Evolutionary conservation across 2,797 vertebrate genomes (phyloP), one percentile per base, ranked within the genome.

Genomic region (Tenualosa thibaudeaui): DNA sequence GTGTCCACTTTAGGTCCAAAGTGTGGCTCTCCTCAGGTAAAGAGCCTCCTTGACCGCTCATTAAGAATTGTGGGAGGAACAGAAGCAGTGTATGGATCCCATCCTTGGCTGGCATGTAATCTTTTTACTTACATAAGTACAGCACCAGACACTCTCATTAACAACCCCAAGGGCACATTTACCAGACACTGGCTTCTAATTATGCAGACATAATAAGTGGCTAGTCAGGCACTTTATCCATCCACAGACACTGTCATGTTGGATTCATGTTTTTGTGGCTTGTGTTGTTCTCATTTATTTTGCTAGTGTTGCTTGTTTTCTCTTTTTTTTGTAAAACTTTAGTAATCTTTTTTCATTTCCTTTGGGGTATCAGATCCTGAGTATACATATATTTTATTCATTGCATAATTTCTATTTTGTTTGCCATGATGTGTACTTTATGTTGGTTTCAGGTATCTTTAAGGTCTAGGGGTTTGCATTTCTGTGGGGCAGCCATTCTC

Each of bases 401-500:
- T 75, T 8, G 7, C 10, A 51, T 51, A 0, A 51, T 51, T 51
- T 51, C 50, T 51, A 2, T 51, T 15, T 31, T 43, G n/a, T 54
- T 12, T 83, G 51, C 56, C 26, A 43, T 82, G 31, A 83, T 62
- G 58, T 5, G 56, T 24, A 58, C 81, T 68, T 13, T 86, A 10
- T 81, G 53, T 22, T 87, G 0, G 81, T 51, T 88, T 19, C 89
- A 98, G 97, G 96, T 97, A 50, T 98, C 96, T 75, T 90, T 98
- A 85, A 96, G 94, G 92, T 90, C 91, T 89, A 93, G 90, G 24
- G 92, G 94, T 17, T 93, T 91, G 81, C 97, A 97, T 87, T 95
- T 98, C 92, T 98, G 97, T 81, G 97, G 96, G 85, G 97, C 96
- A 75, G 94, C 96, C 81, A 93, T 97, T 88, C 91, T 97, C 91